Evolutionary conservation across 2,888 invertebrate genomes (phyloP), one percentile per base, ranked within the genome.

Genomic region (Pharmacophagus antenor): DNA sequence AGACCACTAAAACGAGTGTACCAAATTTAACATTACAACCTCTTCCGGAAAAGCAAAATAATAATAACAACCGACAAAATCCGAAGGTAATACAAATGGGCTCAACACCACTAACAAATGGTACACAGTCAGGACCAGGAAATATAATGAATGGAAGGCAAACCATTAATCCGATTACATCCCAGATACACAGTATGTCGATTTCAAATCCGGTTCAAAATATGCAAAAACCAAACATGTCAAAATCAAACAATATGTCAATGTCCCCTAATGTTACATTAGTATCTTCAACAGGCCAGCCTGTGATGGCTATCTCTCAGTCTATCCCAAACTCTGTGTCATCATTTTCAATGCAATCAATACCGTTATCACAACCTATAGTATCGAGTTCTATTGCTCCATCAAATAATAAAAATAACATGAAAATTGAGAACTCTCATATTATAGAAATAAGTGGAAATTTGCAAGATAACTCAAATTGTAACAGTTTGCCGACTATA

Each of bases 1-100:
- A 91, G 67, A 86, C 77, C 49, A 73, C 85, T 1, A 91, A 91
- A 66, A 79, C 88, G 0, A 66, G 77, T 46, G 79, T 89, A 20
- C 91, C 91, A 1, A 91, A 91, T 65, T 71, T 91, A 54, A 91
- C 91, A 22, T 70, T 91, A 46, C 91, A 91, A 69, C 91, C 91
- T 12, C 67, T 91, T 44, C 84, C 89, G 6, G 91, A 91, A 63
- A 91, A 91, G 70, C 74, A 82, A 18, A 65, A 73, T 2, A 81
- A 81, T 63, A 80, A 73, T 55, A 70, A 67, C 46, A 50, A 81
- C 63, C 75, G 91, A 57, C 89, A 88, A 62, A 81, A 85, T 4
- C 85, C 87, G 1, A 91, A 91, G 79, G 83, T 91, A 8, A 80
- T 91, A 54, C 89, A 89, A 71, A 88, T 90, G 89, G 81, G 79